Base-by-base conservation (phyloP, 2,888 invertebrate genomes). In the Pseudoips prasinana region DNA sequence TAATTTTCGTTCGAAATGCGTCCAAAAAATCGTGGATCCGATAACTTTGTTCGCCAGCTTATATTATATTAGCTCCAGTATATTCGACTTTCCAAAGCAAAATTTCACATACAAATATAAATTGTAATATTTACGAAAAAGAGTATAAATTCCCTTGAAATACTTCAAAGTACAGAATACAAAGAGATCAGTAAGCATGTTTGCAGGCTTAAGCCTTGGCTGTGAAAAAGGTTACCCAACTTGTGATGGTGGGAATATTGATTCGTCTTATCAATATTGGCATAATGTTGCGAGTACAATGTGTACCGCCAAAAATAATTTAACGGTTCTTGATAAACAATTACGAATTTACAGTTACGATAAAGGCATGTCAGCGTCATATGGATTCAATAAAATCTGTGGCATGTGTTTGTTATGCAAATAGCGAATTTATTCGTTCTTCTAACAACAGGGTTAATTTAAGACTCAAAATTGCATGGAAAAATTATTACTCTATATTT, bases 11-110 rank as follows among this genome's bases (percentile, higher is more conserved):
- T 60, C 50, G 48, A 60, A 67, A 68, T 60, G 58, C 68, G 69
- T 64, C 68, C 60, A 65, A 76, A 73, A 56, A 76, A 71, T 76
- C 77, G 74, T 77, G 78, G 58, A 78, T 78, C 78, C 59, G 78
- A 79, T 80, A 79, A 70, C 64, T 71, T 58, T 64, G 62, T 69
- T 69, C 61, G 55, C 64, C 46, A 40, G 53, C 52, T 60, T 61
- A 58, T 61, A 59, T 58, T 62, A 59, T 68, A 70, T 75, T 68
- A 66, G 65, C 74, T 69, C 59, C 66, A 67, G 64, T 63, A 73
- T 69, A 65, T 64, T 73, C 65, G 55, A 64, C 69, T 66, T 66
- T 72, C 67, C 47, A 37, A 50, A 39, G 27, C 7, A 8, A 7
- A 10, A 24, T 7, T 3, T 1, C 1, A 35, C 33, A 27, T 1